Evolutionary conservation across 2,113 vertebrate species (phyloP).

Genomic region (Nycticebus coucang): DNA sequence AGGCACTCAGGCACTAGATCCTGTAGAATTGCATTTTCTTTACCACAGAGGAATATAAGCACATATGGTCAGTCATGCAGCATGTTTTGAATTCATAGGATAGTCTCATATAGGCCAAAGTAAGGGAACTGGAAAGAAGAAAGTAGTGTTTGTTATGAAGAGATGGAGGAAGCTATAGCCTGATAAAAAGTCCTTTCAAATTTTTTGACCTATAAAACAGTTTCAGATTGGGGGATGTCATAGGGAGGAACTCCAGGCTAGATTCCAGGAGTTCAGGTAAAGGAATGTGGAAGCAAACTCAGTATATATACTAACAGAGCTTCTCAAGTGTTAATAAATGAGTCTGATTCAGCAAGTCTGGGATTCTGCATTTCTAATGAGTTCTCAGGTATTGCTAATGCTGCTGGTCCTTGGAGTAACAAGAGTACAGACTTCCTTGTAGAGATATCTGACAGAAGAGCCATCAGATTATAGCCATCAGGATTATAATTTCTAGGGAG

Average conservation of each 20-base stretch:
- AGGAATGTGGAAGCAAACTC: not conserved
- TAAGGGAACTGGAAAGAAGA: not conserved
- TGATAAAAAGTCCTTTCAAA: not conserved
- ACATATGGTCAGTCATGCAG: not conserved
- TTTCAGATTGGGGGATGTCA: not conserved
- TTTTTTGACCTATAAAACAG: not conserved
- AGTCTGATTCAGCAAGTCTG: not conserved
- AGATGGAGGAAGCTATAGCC: not conserved
- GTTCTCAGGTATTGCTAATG: not conserved
- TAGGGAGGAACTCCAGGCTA: not conserved
- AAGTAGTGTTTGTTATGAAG: not conserved
- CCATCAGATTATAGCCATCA: too few relatives aligned
- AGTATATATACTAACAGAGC: not conserved
- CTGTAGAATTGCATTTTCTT: not conserved
- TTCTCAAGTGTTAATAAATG: not conserved
- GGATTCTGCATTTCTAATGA: not conserved
- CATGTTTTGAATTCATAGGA: not conserved
- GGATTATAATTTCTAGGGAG: too few relatives aligned
- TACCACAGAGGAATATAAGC: not conserved
- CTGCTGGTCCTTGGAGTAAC: not conserved
- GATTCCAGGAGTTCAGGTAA: not conserved
- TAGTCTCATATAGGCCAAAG: not conserved
- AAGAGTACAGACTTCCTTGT: too few relatives aligned
- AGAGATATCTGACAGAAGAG: too few relatives aligned
- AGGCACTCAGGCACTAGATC: not conserved